Percentiles rank a stretch among this genome's conserved stretches.
These are phyloP conservation scores for Mesoligia furuncula DNA, from an alignment of 2,888 invertebrate genomes.

Conservation along the genomic window DNA sequence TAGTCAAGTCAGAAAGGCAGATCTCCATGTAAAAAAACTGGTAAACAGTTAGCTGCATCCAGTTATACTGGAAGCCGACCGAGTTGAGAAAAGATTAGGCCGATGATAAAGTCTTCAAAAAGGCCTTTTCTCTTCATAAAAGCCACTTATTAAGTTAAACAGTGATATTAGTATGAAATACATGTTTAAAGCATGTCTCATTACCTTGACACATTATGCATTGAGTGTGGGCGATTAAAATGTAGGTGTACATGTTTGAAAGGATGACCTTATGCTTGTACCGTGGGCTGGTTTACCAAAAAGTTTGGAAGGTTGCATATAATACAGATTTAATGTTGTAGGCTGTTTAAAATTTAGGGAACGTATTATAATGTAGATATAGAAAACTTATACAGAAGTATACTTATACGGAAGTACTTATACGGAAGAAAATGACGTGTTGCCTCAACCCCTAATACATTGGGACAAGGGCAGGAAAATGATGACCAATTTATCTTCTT, in stretches of 20 bases:
- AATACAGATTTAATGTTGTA: constrained; percentile 18
- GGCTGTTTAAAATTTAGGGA: neutral
- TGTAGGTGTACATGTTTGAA: constrained; percentile 72
- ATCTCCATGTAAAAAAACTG: neutral
- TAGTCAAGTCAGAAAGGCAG: neutral
- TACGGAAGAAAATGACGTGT: neutral
- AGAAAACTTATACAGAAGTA: neutral
- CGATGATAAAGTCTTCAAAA: neutral
- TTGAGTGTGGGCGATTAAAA: constrained; percentile 66
- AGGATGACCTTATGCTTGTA: constrained; percentile 58
- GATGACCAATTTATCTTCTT: neutral
- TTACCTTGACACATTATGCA: constrained; percentile 66
- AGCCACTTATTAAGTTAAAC: constrained; percentile 23
- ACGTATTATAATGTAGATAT: neutral
- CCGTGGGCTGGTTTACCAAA: constrained; percentile 53
- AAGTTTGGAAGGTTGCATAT: constrained; percentile 37
- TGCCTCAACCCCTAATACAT: neutral
- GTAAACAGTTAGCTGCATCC: neutral
- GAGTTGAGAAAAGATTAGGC: neutral
- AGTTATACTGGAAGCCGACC: neutral
- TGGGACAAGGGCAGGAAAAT: neutral
- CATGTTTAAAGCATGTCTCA: constrained; percentile 32
- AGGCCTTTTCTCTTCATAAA: neutral
- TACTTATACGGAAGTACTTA: neutral
- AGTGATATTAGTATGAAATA: constrained; percentile 34